Evolutionary conservation across 2,113 vertebrate genomes (phyloP), one percentile per base, ranked within the genome.

Genomic region (Pavo muticus): DNA sequence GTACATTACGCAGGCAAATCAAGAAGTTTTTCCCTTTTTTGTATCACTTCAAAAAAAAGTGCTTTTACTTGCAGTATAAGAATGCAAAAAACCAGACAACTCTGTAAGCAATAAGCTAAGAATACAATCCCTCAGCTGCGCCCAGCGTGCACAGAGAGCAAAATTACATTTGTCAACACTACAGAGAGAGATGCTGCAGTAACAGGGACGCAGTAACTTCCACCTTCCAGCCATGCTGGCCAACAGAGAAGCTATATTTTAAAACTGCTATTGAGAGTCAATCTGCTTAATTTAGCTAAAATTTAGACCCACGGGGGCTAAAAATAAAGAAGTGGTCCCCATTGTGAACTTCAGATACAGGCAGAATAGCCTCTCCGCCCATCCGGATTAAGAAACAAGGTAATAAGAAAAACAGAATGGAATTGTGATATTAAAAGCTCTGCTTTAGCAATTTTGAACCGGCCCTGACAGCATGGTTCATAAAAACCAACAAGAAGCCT

Each of bases 111-210:
- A 9, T 48, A 60, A 25, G 25, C 48, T 35, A 75, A 61, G 42
- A 35, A 88, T 65, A 52, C 3, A 57, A 79, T 39, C 39, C 35
- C 60, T 52, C 63, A 88, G 10, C 48, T 56, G 18, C 14, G 20
- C 23, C 44, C 57, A 67, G 77, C 9, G 37, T 0, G 0, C 14
- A 9, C 0, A 3, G 60, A 48, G 42, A 79, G 44, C 54, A 83
- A 50, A 70, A 8, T 35, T 68, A 24, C 42, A 40, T 54, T 11
- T 54, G 61, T 14, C 37, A 83, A 80, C 29, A 39, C 8, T n/a
- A 73, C 4, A 8, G 9, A 83, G 48, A 76, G 65, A 76, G 40
- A 77, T 32, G 56, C 20, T 77, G 72, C 63, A 69, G 35, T 32
- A 45, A 57, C 0, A 74, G 11, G 75, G 18, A 39, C 9, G 13